Base-by-base conservation (phyloP, 2,888 invertebrate species). In the Zhengitettix transpicula region DNA sequence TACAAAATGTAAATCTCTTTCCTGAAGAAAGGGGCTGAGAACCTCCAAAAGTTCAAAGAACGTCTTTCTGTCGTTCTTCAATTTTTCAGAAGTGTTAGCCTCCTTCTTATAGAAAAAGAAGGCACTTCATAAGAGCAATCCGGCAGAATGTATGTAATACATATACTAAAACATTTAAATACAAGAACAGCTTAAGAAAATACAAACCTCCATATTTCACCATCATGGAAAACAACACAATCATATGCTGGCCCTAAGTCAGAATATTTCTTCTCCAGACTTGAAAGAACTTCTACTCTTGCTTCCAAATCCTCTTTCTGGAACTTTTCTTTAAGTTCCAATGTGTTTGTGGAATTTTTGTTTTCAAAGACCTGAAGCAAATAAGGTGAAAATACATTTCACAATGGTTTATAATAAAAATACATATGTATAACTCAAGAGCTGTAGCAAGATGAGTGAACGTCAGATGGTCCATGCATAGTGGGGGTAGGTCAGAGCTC, bases 181-280 rank as follows among this genome's bases (percentile, higher is more conserved):
- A 28, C 7, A 28, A 28, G 28, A n/a, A 28, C 28, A 28, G 28
- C 28, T 28, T 28, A 28, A 28, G 7, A 28, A 28, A 2, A 28
- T 28, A 28, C 28, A 28, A 28, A 28, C 89, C 84, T 83, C 96
- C 96, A 98, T 42, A 86, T 82, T 40, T 78, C 76, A n/a, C 95
- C 95, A 75, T 97, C 94, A 69, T 93, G 81, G 74, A 92, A 98
- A 41, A 97, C 81, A 57, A 99, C 80, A 75, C 95, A 93, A 73
- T 99, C 99, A 71, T 88, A 94, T 9, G 89, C 83, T 1, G 92
- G 92, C 16, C 96, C 97, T 10, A 84, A 73, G 70, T 97, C 95
- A 59, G 75, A 77, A 72, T 85, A 93, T 70, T 93, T 90, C 71
- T 96, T 97, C 65, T 98, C 96, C 56, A 86, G 78, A 62, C 75